These are phyloP conservation scores for Uria lomvia DNA, from an alignment of 2,113 vertebrate genomes.

Conservation along the genomic window DNA sequence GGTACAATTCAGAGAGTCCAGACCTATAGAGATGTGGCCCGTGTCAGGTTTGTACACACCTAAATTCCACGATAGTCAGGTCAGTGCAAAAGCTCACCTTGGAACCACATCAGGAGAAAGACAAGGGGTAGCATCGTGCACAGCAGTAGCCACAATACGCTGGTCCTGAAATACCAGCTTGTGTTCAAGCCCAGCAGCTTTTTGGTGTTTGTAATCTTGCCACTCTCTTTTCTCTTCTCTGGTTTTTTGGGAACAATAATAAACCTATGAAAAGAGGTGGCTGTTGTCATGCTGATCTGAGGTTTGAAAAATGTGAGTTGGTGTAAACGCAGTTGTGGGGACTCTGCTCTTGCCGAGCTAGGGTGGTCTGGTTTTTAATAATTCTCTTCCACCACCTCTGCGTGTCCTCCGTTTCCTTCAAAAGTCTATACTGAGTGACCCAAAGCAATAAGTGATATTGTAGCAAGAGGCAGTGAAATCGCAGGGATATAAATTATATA, in stretches of 20 bases:
- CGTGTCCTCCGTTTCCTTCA: neutral
- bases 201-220: neutral
- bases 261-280: neutral
- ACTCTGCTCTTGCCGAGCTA: neutral
- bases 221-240: neutral
- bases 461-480: neutral
- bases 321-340: neutral
- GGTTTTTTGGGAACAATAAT: neutral
- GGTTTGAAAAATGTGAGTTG: neutral
- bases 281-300: neutral
- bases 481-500: conserved; percentile 33
- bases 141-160: neutral
- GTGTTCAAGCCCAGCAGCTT: neutral
- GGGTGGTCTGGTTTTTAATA: neutral
- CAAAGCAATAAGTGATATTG: neutral
- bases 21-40: neutral
- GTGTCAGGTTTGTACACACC: neutral
- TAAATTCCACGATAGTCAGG: neutral
- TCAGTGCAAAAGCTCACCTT: neutral
- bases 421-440: neutral
- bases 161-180: neutral
- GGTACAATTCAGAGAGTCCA: neutral
- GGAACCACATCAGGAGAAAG: neutral
- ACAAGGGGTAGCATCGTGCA: neutral
- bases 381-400: neutral